phyloP scores from a whole-genome alignment of 2,888 invertebrate genomes.

The Drosophila seclusa region DNA sequence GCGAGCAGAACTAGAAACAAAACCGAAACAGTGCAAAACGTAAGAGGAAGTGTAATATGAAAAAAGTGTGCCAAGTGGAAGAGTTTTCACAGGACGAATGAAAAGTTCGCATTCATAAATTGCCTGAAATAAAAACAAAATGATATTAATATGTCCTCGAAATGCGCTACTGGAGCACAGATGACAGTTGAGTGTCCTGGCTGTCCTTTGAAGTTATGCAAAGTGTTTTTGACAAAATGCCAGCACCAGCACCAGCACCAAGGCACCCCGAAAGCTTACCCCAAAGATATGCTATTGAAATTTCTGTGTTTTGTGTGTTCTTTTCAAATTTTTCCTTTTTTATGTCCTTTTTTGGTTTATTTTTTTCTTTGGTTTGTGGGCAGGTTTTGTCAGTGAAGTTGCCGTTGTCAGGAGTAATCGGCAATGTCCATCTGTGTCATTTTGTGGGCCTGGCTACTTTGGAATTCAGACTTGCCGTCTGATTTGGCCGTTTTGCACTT shows the following conservation, averaged over 20 bases:
- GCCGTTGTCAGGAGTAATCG: slow-evolving; percentile 61
- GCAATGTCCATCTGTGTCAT: slow-evolving; percentile 70
- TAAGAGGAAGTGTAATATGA: slow-evolving; percentile 35
- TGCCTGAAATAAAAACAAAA: slow-evolving; percentile 11
- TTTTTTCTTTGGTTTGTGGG: slow-evolving; percentile 15
- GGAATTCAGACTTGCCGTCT: slow-evolving; percentile 39
- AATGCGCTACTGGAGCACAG: slow-evolving; percentile 33
- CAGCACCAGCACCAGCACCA: slow-evolving; percentile 44
- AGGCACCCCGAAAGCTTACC: slow-evolving; percentile 29
- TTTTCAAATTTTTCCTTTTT: slow-evolving; percentile 16
- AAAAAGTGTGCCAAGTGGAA: slow-evolving; percentile 54
- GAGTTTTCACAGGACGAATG: slow-evolving; percentile 16
- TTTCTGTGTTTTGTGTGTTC: slow-evolving; percentile 26
- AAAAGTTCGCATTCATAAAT: slow-evolving; percentile 41
- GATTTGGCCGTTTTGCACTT: slow-evolving; percentile 52
- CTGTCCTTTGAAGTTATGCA: slow-evolving; percentile 65
- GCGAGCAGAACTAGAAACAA: slow-evolving; percentile 7
- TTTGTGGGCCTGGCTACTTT: slow-evolving; percentile 51
- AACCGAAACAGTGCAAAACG: slow-evolving; percentile 48
- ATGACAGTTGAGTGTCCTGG: slow-evolving; percentile 12
- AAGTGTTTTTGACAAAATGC: slow-evolving; percentile 61
- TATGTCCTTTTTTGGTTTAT: slow-evolving; percentile 7
- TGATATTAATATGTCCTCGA: slow-evolving; percentile 47
- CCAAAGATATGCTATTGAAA: slow-evolving; percentile 54
- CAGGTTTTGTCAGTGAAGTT: slow-evolving; percentile 34